Percentiles rank a stretch among this genome's conserved stretches.
Conservation (phyloP, 2,113 vertebrate genomes). For the Baryphthengus martii region DNA sequence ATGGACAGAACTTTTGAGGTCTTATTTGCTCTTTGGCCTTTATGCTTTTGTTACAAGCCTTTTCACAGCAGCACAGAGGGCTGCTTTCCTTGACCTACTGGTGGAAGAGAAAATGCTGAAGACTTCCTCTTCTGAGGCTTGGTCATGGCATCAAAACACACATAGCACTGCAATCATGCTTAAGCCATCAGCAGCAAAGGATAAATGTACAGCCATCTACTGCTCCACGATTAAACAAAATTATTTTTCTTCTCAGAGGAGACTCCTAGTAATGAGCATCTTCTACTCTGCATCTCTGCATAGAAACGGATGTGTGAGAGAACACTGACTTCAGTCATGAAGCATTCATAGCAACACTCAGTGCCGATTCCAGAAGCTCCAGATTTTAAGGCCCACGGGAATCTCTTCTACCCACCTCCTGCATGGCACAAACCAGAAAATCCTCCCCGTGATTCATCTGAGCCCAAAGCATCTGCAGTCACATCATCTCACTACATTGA, state of each 20-base stretch:
- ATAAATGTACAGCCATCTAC: not conserved
- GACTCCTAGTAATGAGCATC: not conserved
- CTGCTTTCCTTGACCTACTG: not conserved
- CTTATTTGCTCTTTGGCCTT: not conserved
- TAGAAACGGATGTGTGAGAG: accelerated
- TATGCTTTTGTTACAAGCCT: not conserved
- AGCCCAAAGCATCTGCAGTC: not conserved
- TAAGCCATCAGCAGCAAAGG: not conserved
- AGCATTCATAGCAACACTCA: not conserved
- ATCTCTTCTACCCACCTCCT: not conserved
- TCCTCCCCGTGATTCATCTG: not conserved
- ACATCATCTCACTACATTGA: accelerated
- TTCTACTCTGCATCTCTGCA: not conserved
- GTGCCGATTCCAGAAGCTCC: not conserved
- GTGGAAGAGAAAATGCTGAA: not conserved
- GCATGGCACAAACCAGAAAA: not conserved
- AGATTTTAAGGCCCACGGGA: not conserved
- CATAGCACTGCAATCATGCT: not conserved
- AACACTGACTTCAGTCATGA: not conserved
- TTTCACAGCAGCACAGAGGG: not conserved
- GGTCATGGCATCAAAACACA: not conserved
- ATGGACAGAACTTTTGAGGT: not conserved
- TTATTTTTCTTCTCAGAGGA: not conserved
- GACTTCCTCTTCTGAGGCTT: not conserved
- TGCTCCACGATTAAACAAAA: not conserved